Evolutionary conservation across 2,113 vertebrate genomes (phyloP), one percentile per base, ranked within the genome.

Genomic region (Hemibagrus wyckioides): DNA sequence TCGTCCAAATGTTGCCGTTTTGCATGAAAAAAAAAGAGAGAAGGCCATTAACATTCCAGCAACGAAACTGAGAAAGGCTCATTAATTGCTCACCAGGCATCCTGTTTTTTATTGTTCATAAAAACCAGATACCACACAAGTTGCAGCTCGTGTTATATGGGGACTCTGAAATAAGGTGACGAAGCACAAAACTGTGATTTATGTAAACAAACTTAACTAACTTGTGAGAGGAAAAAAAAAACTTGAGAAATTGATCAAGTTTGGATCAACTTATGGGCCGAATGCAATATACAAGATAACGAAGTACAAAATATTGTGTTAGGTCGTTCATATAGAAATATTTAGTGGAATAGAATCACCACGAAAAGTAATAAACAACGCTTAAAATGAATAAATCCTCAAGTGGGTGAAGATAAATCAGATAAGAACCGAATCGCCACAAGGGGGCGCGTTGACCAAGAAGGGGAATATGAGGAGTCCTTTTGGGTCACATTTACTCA

Each of bases 11-110:
- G 87, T 33, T 71, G 44, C 28, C 39, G 36, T 4, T 61, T 77
- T 63, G 39, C 65, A 90, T 89, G 86, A 39, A 36, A 19, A 69
- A 39, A 69, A 17, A 87, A 89, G 85, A 86, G 89, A 89, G 86
- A 48, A 80, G 88, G 83, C 87, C 93, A 94, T 95, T 93, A 94
- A 92, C 93, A 94, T 95, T 93, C 92, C 91, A 90, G 85, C 84
- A 88, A 82, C 81, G 84, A 93, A 94, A 93, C 93, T 90, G 91
- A 56, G 54, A 93, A 93, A 93, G 93, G 96, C 94, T 95, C 95
- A 96, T 95, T 96, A 97, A 98, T 97, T 96, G 94, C 94, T 94
- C 90, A 92, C 92, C 92, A 91, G 89, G 94, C 93, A 93, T 90
- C 80, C 92, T 52, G 71, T 71, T 36, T 23, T 41, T 59, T 54